These are phyloP conservation scores for Chamaea fasciata DNA, from an alignment of 2,113 vertebrate genomes.

Conservation along the genomic window DNA sequence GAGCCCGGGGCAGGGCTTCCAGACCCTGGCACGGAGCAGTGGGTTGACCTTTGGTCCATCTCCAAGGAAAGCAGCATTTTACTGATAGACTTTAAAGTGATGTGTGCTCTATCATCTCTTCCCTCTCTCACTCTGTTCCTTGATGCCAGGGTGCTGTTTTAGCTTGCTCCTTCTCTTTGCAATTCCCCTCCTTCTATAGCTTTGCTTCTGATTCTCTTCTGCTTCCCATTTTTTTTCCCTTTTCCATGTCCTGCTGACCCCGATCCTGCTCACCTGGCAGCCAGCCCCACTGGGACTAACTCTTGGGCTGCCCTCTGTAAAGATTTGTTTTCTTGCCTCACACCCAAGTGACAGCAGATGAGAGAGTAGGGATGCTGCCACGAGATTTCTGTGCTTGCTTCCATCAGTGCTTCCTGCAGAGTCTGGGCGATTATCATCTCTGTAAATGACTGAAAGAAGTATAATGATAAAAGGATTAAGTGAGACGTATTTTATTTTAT, in stretches of 20 bases:
- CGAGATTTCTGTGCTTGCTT: background rate
- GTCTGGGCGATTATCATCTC: conserved; percentile 21
- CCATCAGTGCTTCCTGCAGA: conserved; percentile 15
- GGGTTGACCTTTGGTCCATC: background rate
- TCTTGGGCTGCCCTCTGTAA: background rate
- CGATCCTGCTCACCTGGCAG: rapidly evolving
- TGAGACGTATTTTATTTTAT: background rate
- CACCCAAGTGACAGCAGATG: background rate
- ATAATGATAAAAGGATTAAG: conserved; percentile 60
- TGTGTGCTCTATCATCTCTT: rapidly evolving
- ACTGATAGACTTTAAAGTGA: background rate
- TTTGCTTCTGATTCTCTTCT: background rate
- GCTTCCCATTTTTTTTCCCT: background rate
- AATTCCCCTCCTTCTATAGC: background rate
- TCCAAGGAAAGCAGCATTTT: background rate
- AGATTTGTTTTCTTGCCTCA: background rate
- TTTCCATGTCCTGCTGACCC: background rate
- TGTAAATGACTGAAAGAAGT: conserved; percentile 45
- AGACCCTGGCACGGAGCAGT: background rate
- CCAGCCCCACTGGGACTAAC: background rate
- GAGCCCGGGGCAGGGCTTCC: background rate
- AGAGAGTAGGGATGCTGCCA: background rate
- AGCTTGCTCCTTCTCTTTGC: background rate
- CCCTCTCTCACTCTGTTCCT: background rate
- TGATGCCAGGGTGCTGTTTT: background rate